A percentile compares a stretch with the other conserved stretches of the same genome.
Evolutionary conservation across 1,140 invertebrate species (phyloP).

Genomic region (Calycopis cecrops): DNA sequence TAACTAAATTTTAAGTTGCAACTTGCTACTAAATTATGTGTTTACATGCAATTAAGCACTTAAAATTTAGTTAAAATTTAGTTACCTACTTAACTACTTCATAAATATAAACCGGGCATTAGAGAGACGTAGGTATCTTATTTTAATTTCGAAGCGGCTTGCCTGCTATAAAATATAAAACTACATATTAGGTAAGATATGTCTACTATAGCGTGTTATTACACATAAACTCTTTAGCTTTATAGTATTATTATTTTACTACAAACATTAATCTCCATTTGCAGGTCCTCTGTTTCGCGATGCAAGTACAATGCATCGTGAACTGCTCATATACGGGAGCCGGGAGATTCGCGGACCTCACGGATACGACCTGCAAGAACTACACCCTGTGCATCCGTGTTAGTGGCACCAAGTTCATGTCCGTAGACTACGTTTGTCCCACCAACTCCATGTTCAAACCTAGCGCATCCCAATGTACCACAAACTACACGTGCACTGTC

Average conservation of each 20-base stretch:
- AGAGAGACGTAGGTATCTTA: too few species aligned
- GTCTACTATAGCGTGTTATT: too few species aligned
- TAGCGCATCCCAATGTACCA: slow-evolving; percentile 14
- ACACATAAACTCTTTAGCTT: too few species aligned
- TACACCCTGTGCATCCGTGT: slow-evolving; percentile 45
- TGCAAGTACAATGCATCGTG: slow-evolving; percentile 32
- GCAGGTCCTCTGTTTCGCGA: slow-evolving; percentile 33
- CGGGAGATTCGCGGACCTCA: slow-evolving; percentile 37
- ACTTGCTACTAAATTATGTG: too few species aligned
- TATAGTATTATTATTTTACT: background rate
- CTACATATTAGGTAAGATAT: too few species aligned
- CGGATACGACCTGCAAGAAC: slow-evolving; percentile 41
- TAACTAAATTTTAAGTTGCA: too few species aligned
- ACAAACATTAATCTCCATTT: slow-evolving; percentile 11
- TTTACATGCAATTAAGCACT: too few species aligned
- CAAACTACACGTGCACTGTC: slow-evolving; percentile 28
- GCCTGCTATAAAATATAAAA: too few species aligned
- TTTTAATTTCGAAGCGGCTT: too few species aligned
- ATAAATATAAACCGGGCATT: too few species aligned
- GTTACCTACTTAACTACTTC: too few species aligned
- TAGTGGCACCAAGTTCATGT: slow-evolving; percentile 24
- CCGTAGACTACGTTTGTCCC: slow-evolving; percentile 53
- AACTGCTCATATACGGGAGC: slow-evolving; percentile 38
- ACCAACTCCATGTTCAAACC: slow-evolving; percentile 32
- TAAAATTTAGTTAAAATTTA: too few species aligned